phyloP scores from a whole-genome alignment of 64 coral and sea anemone species.

The Exaiptasia diaphana region DNA sequence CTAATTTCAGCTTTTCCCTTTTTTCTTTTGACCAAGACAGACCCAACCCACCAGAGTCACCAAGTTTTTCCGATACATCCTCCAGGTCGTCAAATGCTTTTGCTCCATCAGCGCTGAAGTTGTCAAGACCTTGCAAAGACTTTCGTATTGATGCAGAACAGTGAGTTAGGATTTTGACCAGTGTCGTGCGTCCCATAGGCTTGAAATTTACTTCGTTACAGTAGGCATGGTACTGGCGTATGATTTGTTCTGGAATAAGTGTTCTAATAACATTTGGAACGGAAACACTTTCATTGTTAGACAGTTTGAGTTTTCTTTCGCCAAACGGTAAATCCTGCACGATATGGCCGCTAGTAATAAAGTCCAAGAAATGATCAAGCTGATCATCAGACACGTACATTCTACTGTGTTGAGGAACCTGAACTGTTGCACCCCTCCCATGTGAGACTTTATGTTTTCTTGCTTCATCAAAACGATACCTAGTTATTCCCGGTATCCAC shows the following conservation, averaged over 20 bases:
- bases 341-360: background rate
- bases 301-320: background rate
- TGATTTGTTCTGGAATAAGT: slow-evolving; percentile 43
- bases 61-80: no score
- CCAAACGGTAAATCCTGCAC: background rate
- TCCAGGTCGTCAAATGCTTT: slow-evolving; percentile 18
- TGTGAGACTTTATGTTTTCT: background rate
- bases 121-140: slow-evolving; percentile 54
- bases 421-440: background rate
- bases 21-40: no score
- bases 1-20: no score
- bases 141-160: slow-evolving; percentile 48
- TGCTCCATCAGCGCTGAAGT: slow-evolving; percentile 12
- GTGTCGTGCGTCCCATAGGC: background rate
- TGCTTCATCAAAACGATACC: background rate
- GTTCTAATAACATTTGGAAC: slow-evolving; percentile 58
- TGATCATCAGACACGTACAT: background rate
- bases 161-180: slow-evolving; percentile 37
- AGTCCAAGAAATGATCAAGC: background rate
- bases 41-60: no score
- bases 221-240: slow-evolving; percentile 36
- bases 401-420: background rate
- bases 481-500: background rate
- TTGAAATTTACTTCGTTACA: slow-evolving; percentile 6
- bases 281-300: background rate